These are phyloP conservation scores for Achatina immaculata DNA, from an alignment of 1,140 invertebrate species.

Conservation along the genomic window DNA sequence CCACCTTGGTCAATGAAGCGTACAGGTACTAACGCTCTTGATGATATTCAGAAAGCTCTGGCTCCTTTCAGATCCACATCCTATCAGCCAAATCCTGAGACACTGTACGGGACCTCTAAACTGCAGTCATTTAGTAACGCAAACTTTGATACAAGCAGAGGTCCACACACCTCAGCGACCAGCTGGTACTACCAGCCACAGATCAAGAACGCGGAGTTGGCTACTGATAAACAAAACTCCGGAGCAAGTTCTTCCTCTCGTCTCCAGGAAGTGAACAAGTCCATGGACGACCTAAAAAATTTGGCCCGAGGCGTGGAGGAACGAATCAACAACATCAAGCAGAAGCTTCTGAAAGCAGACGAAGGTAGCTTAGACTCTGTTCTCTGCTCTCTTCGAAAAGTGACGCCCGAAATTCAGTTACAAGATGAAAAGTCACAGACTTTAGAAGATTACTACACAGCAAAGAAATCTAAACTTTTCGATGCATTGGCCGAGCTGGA, in stretches of 20 bases:
- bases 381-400: constrained; percentile 56
- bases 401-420: constrained; percentile 49
- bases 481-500: constrained; percentile 62
- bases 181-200: constrained; percentile 5
- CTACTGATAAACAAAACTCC: neutral
- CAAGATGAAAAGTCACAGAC: constrained; percentile 43
- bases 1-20: neutral
- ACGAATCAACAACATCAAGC: constrained; percentile 57
- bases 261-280: constrained; percentile 47
- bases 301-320: constrained; percentile 60
- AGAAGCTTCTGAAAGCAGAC: constrained; percentile 57
- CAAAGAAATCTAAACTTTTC: constrained; percentile 55
- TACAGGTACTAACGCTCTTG: neutral
- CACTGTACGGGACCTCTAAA: constrained; percentile 20
- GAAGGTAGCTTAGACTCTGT: constrained; percentile 61
- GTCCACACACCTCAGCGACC: neutral
- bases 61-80: constrained; percentile 7
- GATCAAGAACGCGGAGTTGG: neutral
- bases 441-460: constrained; percentile 45
- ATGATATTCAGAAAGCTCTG: constrained; percentile 19
- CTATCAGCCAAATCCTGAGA: constrained; percentile 25
- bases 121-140: neutral
- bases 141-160: neutral
- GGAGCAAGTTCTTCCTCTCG: too few relatives aligned
- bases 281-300: constrained; percentile 59